A percentile compares a stretch with the other conserved stretches of the same genome.
These are phyloP conservation scores for Penaeus indicus DNA, from an alignment of 1,140 invertebrate species.

Conservation along the genomic window DNA sequence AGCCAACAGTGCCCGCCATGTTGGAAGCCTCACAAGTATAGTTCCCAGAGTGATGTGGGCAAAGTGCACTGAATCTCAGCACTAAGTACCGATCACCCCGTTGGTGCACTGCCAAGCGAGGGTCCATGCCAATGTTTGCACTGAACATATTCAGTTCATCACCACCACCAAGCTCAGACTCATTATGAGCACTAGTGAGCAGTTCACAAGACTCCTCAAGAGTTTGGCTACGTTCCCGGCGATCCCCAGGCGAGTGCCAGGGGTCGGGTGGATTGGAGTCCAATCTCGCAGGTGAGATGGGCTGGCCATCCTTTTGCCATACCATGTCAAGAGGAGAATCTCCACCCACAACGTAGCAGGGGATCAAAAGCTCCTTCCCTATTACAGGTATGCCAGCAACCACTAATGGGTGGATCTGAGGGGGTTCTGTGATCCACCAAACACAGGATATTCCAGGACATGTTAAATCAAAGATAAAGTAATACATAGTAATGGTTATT, in stretches of 20 bases:
- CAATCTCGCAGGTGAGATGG: constrained; percentile 47
- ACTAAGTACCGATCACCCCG: constrained; percentile 61
- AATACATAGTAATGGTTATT: neutral
- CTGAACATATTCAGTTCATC: constrained; percentile 18
- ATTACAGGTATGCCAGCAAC: constrained; percentile 54
- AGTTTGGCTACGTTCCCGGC: constrained; percentile 31
- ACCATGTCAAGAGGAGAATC: constrained; percentile 65
- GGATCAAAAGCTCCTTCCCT: constrained; percentile 57
- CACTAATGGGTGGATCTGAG: constrained; percentile 64
- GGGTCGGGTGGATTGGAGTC: constrained; percentile 42
- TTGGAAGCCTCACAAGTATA: constrained; percentile 72
- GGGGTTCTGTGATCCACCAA: constrained; percentile 54
- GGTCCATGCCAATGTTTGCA: constrained; percentile 38
- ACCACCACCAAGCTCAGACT: constrained; percentile 14
- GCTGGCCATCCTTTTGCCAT: constrained; percentile 63
- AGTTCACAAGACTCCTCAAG: constrained; percentile 37
- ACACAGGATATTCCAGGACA: constrained; percentile 17
- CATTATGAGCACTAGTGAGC: constrained; percentile 19
- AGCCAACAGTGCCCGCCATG: constrained; percentile 45
- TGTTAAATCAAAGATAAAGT: constrained; percentile 7
- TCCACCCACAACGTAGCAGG: constrained; percentile 62
- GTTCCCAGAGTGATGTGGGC: constrained; percentile 69
- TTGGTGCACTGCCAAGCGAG: constrained; percentile 55
- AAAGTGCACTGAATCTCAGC: constrained; percentile 58
- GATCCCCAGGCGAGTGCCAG: constrained; percentile 20